Base-by-base conservation (phyloP, 2,797 vertebrate genomes). In the Coregonus sp. region DNA sequence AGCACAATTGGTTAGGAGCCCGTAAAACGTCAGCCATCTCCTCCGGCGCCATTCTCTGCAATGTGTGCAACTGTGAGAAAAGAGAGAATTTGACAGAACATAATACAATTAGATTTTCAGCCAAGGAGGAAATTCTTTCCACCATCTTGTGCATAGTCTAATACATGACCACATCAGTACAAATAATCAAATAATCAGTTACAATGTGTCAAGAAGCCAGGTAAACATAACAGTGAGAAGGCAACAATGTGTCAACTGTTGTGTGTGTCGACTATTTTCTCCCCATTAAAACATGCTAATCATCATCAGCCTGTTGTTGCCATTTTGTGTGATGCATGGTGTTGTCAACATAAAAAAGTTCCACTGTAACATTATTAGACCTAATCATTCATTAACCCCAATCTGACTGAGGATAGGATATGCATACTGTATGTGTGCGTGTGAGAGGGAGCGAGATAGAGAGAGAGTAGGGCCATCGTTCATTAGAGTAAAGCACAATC, bases 401-500 rank as follows among this genome's bases (percentile, higher is more conserved):
- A 91, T 92, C 92, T 91, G 85, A 91, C 88, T 88, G 90, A 92
- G 90, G 92, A 91, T 90, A 92, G 92, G 88, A 89, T 89, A 90
- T 80, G 82, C 82, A 80, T 82, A 29, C n/a, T 76, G n/a, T 1
- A 15, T 59, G 76, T 72, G 73, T 65, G 31, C 71, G 47, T 72
- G 73, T 77, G 74, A 63, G 47, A 75, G 51, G 67, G 20, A 69
- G 61, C 20, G 61, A 35, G 77, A 35, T 84, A 37, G 4, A 78
- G 82, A 78, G 83, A 72, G 73, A 72, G 54, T 70, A 70, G 59
- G 51, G 33, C 78, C 89, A 91, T 92, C 92, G 92, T 93, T 94
- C 90, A 93, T 94, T 94, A 94, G 87, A 87, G 84, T 88, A 88
- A 90, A 92, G 91, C 89, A 94, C 93, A 94, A 94, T 94, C 92